Percentiles rank a stretch among this genome's conserved stretches.
Conservation (phyloP, 2,888 invertebrate species). For the Hirtodrosophila histrioides region DNA sequence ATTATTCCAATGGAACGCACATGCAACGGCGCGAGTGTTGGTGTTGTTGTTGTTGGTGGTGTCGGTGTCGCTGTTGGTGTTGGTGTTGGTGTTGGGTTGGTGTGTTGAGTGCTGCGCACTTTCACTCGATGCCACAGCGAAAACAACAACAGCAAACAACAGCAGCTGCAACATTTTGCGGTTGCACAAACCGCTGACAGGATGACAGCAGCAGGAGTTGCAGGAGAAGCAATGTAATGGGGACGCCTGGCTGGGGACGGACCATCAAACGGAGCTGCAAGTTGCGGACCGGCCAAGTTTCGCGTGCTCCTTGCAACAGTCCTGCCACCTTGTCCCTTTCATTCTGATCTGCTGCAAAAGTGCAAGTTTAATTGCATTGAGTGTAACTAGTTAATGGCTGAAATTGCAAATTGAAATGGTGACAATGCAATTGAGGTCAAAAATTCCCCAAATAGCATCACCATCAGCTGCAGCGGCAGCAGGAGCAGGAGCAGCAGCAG, state of each 20-base stretch:
- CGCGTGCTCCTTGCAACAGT: conserved; percentile 46
- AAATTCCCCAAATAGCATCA: conserved; percentile 62
- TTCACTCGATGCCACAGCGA: conserved; percentile 47
- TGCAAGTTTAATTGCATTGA: conserved; percentile 78
- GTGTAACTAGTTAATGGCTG: conserved; percentile 78
- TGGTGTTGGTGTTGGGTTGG: conserved; percentile 19
- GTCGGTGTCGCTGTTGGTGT: conserved; percentile 16
- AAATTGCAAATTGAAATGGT: conserved; percentile 80
- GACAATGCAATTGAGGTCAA: conserved; percentile 80
- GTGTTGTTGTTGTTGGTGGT: conserved; percentile 10
- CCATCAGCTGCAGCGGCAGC: conserved; percentile 10
- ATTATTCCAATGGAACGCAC: conserved; percentile 79
- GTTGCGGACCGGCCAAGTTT: conserved; percentile 32
- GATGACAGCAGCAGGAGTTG: conserved; percentile 24
- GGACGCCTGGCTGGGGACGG: conserved; percentile 18
- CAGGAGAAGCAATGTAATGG: conserved; percentile 7
- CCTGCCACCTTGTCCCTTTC: conserved; percentile 30
- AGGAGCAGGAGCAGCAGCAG: conserved; percentile 26
- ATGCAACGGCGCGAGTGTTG: conserved; percentile 45
- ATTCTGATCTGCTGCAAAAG: conserved; percentile 41
- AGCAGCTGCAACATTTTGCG: conserved; percentile 49
- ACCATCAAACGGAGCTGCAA: conserved; percentile 34
- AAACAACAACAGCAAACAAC: conserved; percentile 10
- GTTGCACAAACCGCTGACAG: conserved; percentile 50
- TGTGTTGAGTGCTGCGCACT: conserved; percentile 47